Conservation (phyloP, 2,113 vertebrate genomes). For the Scatophagus argus region DNA sequence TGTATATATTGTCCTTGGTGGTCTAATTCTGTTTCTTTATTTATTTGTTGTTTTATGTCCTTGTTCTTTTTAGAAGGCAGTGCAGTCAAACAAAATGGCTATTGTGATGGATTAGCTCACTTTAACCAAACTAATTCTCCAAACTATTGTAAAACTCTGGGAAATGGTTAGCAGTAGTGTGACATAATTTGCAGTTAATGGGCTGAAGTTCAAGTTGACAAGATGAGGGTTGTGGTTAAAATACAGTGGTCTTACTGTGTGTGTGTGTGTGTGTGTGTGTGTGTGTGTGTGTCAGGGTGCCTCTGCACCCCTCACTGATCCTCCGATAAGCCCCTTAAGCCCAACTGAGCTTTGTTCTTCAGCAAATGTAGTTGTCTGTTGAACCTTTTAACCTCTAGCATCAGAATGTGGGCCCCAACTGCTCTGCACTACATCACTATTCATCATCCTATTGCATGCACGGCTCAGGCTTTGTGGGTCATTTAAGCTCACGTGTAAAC, state of each 20-base stretch:
- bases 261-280: slow-evolving; percentile 26
- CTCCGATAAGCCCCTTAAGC: slow-evolving; percentile 57
- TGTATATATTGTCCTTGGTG: not conserved
- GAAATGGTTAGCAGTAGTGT: not conserved
- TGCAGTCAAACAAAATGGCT: too few species aligned
- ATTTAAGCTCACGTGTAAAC: slow-evolving; percentile 55
- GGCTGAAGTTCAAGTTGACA: slow-evolving; percentile 1
- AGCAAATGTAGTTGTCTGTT: slow-evolving; percentile 42
- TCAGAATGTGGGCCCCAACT: slow-evolving; percentile 58
- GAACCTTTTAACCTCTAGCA: slow-evolving; percentile 54
- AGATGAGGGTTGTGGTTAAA: not conserved
- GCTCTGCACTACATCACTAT: slow-evolving; percentile 32
- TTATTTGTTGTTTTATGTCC: not conserved
- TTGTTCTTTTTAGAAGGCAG: not conserved
- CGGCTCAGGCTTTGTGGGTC: slow-evolving; percentile 61
- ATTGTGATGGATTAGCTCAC: not conserved
- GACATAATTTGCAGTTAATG: not conserved
- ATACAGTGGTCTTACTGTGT: slow-evolving; percentile 20
- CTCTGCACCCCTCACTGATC: slow-evolving; percentile 51
- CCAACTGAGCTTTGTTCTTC: slow-evolving; percentile 54
- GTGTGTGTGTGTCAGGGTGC: slow-evolving; percentile 22
- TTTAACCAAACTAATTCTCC: not conserved
- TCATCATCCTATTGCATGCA: slow-evolving; percentile 64
- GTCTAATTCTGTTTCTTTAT: not conserved
- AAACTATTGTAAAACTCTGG: not conserved